phyloP scores from a whole-genome alignment of 2,113 vertebrate species.

The Dascyllus trimaculatus region DNA sequence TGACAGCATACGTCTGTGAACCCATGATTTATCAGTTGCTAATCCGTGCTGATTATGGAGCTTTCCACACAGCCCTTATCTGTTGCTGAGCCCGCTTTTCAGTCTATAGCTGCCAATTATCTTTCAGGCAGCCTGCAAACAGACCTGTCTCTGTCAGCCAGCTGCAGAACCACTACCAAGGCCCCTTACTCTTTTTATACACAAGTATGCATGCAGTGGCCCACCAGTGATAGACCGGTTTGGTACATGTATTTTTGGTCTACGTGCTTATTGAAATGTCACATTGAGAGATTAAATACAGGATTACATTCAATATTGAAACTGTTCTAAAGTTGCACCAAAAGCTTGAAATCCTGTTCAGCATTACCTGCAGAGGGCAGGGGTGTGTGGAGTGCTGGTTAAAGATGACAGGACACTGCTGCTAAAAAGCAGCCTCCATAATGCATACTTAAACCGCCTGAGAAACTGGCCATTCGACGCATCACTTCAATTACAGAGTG shows the following conservation, averaged over 20 bases:
- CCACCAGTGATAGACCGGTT: constrained; percentile 9
- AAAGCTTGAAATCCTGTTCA: constrained; percentile 5
- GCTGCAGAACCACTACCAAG: constrained; percentile 54
- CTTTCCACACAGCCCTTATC: constrained; percentile 81
- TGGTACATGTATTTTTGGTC: constrained; percentile 15
- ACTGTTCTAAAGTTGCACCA: constrained; percentile 8
- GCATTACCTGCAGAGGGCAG: background rate
- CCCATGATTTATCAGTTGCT: constrained; percentile 83
- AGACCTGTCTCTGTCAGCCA: constrained; percentile 73
- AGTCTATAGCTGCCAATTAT: constrained; percentile 82
- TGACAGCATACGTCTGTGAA: constrained; percentile 78
- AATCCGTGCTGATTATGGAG: constrained; percentile 83
- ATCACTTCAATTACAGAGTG: no score
- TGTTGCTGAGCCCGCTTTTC: constrained; percentile 82
- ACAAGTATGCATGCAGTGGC: constrained; percentile 11
- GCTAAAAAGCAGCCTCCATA: constrained; percentile 15
- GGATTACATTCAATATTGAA: background rate
- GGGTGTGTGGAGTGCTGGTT: background rate
- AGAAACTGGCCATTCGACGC: background rate
- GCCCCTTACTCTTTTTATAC: constrained; percentile 42
- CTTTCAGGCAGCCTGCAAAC: constrained; percentile 68
- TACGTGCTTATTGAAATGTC: constrained; percentile 40
- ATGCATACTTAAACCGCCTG: background rate
- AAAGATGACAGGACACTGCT: background rate
- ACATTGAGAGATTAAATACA: constrained; percentile 28